phyloP scores from a whole-genome alignment of 2,797 vertebrate species.

The Gallinago stenura region DNA sequence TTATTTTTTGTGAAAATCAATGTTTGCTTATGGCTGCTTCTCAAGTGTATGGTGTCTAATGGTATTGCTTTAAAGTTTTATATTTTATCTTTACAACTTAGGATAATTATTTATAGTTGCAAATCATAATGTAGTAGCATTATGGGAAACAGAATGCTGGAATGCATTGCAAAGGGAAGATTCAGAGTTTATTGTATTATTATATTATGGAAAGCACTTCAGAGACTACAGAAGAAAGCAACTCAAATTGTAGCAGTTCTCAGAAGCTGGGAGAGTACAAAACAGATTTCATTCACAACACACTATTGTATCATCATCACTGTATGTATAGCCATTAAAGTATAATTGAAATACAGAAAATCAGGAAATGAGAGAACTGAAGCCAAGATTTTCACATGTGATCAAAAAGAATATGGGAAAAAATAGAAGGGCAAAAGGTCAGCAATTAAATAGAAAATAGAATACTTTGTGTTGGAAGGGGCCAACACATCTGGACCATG shows the following conservation, averaged over 20 bases:
- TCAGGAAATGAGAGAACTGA: slow-evolving; percentile 22
- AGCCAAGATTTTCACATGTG: slow-evolving; percentile 24
- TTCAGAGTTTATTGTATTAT: slow-evolving; percentile 40
- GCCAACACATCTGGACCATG: no score
- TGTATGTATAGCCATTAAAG: slow-evolving; percentile 22
- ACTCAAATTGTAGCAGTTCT: slow-evolving; percentile 35
- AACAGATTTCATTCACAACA: slow-evolving; percentile 49
- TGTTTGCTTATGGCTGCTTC: slow-evolving; percentile 29
- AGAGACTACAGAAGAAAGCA: slow-evolving; percentile 29
- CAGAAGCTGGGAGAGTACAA: slow-evolving; percentile 5
- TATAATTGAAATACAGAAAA: slow-evolving; percentile 50
- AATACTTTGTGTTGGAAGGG: not conserved
- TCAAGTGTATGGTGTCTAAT: slow-evolving; percentile 20
- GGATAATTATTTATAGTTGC: slow-evolving; percentile 68
- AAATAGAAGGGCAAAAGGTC: not conserved
- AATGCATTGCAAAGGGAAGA: not conserved
- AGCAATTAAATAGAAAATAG: slow-evolving; percentile 17
- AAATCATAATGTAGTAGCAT: slow-evolving; percentile 34
- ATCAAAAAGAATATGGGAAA: slow-evolving; percentile 33
- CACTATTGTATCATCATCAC: slow-evolving; percentile 32
- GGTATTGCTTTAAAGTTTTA: slow-evolving; percentile 29
- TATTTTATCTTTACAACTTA: slow-evolving; percentile 32
- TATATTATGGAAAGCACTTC: slow-evolving; percentile 36
- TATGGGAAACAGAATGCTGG: slow-evolving; percentile 29
- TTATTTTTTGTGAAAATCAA: not conserved